phyloP scores from a whole-genome alignment of 2,797 vertebrate species.

The Danio albolineatus region DNA sequence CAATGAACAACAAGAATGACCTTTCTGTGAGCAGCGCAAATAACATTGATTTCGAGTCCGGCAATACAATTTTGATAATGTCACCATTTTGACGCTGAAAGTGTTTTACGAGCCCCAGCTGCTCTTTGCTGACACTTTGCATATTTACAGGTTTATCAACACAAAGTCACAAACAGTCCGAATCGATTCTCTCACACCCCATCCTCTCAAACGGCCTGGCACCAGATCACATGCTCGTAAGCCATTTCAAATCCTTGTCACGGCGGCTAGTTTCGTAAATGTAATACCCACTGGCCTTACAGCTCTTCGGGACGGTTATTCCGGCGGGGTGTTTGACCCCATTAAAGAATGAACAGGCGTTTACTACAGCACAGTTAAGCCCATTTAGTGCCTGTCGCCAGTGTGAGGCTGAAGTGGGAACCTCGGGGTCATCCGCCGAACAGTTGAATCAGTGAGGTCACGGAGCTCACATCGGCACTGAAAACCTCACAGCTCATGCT shows the following conservation, averaged over 20 bases:
- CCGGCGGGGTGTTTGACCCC: conserved; percentile 43
- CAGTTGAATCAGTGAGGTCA: conserved; percentile 40
- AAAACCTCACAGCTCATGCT: conserved; percentile 4
- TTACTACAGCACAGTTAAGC: conserved; percentile 41
- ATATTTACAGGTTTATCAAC: conserved; percentile 19
- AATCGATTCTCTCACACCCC: conserved; percentile 8
- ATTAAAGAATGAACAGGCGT: conserved; percentile 48
- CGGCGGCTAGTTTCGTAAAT: neutral
- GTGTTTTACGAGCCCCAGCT: conserved; percentile 26
- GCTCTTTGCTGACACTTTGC: conserved; percentile 34
- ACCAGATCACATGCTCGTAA: conserved; percentile 9
- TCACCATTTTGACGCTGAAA: conserved; percentile 51
- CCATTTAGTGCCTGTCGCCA: conserved; percentile 38
- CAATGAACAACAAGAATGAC: conserved; percentile 60
- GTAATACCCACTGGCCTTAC: conserved; percentile 32
- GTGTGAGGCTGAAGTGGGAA: conserved; percentile 13
- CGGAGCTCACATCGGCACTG: conserved; percentile 3
- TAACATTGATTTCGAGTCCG: conserved; percentile 61
- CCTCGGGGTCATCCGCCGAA: conserved; percentile 20
- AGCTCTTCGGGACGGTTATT: conserved; percentile 26
- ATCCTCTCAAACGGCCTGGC: neutral
- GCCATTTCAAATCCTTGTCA: conserved; percentile 47
- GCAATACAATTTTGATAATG: conserved; percentile 57
- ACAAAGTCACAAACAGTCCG: conserved; percentile 28
- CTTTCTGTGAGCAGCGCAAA: conserved; percentile 53